phyloP scores from a whole-genome alignment of 2,888 invertebrate species.

The Tetramorium bicarinatum region DNA sequence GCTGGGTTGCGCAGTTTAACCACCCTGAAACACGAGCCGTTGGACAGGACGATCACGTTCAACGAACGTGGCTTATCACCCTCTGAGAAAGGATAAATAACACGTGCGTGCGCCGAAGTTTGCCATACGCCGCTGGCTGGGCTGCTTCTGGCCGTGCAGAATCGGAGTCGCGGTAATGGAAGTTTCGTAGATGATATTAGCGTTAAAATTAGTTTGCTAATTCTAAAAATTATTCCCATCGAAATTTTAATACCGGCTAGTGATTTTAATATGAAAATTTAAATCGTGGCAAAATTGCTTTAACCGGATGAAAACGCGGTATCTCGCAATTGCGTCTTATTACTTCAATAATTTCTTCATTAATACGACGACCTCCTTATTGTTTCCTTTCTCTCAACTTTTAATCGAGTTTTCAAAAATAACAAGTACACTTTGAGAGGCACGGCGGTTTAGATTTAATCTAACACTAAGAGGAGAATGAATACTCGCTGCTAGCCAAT shows the following conservation, averaged over 20 bases:
- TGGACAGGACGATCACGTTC: constrained; percentile 66
- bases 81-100: constrained; percentile 67
- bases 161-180: not conserved
- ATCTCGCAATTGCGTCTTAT: not conserved
- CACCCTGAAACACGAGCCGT: constrained; percentile 15
- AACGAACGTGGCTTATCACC: constrained; percentile 72
- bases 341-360: constrained; percentile 1
- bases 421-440: not conserved
- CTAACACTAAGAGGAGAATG: too few species aligned
- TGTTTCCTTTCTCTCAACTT: not conserved
- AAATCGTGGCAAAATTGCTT: not conserved
- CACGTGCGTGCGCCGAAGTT: constrained; percentile 32
- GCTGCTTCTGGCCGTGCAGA: not conserved
- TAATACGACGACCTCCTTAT: not conserved
- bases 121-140: constrained; percentile 13
- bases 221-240: not conserved
- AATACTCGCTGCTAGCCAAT: constrained; percentile 1
- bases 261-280: not conserved
- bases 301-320: not conserved
- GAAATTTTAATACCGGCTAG: not conserved
- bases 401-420: not conserved
- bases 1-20: constrained; percentile 22
- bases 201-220: not conserved
- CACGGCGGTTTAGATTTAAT: not conserved
- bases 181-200: not conserved